phyloP scores from a whole-genome alignment of 2,888 invertebrate species.

The Drosophila paramelanica region DNA sequence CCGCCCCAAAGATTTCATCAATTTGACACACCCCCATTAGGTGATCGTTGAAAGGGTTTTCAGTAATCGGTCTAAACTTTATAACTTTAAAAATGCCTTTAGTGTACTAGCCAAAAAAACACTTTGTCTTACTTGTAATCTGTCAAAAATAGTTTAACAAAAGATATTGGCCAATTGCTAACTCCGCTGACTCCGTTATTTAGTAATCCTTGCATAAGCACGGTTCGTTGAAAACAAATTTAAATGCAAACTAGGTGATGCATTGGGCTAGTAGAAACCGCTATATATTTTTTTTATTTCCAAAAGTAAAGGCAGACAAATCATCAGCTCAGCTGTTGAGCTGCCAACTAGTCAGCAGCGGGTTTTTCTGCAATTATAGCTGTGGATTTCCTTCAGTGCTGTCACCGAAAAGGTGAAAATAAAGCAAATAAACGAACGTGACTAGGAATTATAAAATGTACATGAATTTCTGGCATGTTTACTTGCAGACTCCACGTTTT shows the following conservation, averaged over 20 bases:
- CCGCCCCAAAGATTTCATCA: too few species aligned
- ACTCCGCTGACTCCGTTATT: not conserved
- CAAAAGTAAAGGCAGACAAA: too few species aligned
- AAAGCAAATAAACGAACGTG: slow-evolving; percentile 65
- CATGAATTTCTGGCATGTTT: slow-evolving; percentile 61
- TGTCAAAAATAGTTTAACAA: not conserved
- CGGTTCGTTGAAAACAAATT: too few species aligned
- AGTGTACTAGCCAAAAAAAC: too few species aligned
- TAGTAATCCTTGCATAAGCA: too few species aligned
- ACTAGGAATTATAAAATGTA: slow-evolving; percentile 70
- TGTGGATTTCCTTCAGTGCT: not conserved
- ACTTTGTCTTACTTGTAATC: not conserved
- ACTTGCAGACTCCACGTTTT: slow-evolving; percentile 35
- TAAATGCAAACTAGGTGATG: not conserved
- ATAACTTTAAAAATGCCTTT: too few species aligned
- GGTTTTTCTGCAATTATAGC: not conserved
- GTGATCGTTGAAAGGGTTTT: too few species aligned
- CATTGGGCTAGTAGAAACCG: not conserved
- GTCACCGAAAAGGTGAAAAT: slow-evolving; percentile 13
- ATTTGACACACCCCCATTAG: too few species aligned
- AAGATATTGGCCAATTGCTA: not conserved
- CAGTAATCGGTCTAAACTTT: too few species aligned
- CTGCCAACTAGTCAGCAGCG: too few species aligned
- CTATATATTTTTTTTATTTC: not conserved
- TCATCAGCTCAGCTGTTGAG: too few species aligned